Evolutionary conservation across 2,888 invertebrate species (phyloP), one percentile per base, ranked within the genome.

Genomic region (Philaethria dido): DNA sequence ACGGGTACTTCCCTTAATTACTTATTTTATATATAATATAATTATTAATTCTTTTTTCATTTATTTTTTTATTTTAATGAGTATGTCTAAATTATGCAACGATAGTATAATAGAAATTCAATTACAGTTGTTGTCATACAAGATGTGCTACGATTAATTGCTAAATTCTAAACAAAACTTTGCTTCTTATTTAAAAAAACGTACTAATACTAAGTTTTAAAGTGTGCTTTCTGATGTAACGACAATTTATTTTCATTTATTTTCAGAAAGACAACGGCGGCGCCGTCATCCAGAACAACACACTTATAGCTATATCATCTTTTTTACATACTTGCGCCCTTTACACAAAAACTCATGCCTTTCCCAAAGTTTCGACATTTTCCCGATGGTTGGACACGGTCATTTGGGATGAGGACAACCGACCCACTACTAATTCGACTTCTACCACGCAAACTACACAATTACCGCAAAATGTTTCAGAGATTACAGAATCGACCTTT

Each of bases 181-280:
- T n/a, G n/a, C n/a, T n/a, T n/a, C n/a, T n/a, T n/a, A n/a, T n/a
- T n/a, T n/a, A n/a, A n/a, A n/a, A n/a, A n/a, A n/a, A n/a, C n/a
- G n/a, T n/a, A n/a, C n/a, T n/a, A n/a, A n/a, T n/a, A n/a, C n/a
- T n/a, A n/a, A n/a, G n/a, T n/a, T n/a, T n/a, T n/a, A n/a, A n/a
- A n/a, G n/a, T n/a, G n/a, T n/a, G n/a, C n/a, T n/a, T n/a, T n/a
- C n/a, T n/a, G n/a, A 4, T 50, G 25, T 25, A 25, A 44, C 13
- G n/a, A 13, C 1, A 52, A 33, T 13, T 9, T 29, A 0, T 16
- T 22, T 61, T 45, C 63, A 59, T 54, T 2, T 18, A 25, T 47
- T 85, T 80, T 3, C 84, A 92, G 92, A 86, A 78, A 78, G 92
- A 92, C 82, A 86, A 91, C 70, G 92, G 92, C 0, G 92, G 92